Base-by-base conservation (phyloP, 1,140 invertebrate species). In the Dendroctonus valens region DNA sequence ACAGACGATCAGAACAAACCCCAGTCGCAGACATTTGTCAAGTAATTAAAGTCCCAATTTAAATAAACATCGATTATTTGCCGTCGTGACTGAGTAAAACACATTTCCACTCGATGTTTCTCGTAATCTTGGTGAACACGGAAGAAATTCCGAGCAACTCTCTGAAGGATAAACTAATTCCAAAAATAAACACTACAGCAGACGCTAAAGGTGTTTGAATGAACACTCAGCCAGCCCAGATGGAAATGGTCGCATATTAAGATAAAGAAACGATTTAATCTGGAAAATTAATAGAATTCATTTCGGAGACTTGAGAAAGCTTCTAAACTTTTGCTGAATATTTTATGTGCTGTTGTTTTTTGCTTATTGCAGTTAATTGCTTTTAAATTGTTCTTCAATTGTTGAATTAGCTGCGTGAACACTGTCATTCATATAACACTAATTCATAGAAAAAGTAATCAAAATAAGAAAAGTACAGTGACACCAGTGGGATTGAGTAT, bases 191-290 rank as follows among this genome's bases (percentile, higher is more conserved):
- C 52, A 54, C 52, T 37, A 39, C 37, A 39, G 37, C 9, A 54
- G 52, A 15, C 38, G 52, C 52, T 39, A 54, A 54, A 54, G 52
- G 52, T 39, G 40, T 54, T 54, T 54, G n/a, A 39, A 26, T 54
- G 52, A 54, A 54, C 40, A 54, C 52, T 54, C 38, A 54, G 52
- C 37, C 40, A 54, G 15, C 12, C 7, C 6, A 12, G 42, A 8
- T 9, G 8, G n/a, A 12, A 46, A 46, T 46, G 8, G 8, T 9
- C 42, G n/a, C n/a, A 46, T 12, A 46, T 46, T 9, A 12, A 46
- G 8, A 46, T 9, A 9, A 46, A 8, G n/a, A 46, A 46, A 46
- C 42, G 42, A 46, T 12, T 46, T 46, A 46, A 46, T 46, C 42
- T 46, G 42, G 8, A 46, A 46, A 46, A 46, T 12, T 46, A 26